Evolutionary conservation across 2,888 invertebrate species (phyloP).

Genomic region (Sinhomidia bicolor): DNA sequence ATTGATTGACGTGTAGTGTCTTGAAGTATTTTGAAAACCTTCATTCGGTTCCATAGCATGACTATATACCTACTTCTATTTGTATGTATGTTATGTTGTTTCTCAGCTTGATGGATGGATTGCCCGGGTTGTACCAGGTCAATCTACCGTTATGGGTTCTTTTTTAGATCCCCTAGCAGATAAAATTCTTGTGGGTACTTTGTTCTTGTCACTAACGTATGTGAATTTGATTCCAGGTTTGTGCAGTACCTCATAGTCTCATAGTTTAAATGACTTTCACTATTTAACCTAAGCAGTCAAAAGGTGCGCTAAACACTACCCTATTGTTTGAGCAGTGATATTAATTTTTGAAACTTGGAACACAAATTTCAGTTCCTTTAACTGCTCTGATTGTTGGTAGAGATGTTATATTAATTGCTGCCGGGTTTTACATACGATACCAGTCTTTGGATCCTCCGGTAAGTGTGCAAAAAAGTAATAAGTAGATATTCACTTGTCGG

Average conservation of each 20-base stretch:
- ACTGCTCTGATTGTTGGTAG: conserved; percentile 92
- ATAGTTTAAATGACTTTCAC: background rate
- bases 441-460: conserved; percentile 94
- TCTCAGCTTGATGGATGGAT: conserved; percentile 96
- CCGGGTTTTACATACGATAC: conserved; percentile 95
- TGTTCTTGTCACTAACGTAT: conserved; percentile 93
- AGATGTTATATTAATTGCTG: conserved; percentile 90
- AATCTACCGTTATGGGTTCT: conserved; percentile 96
- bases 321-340: too few relatives aligned
- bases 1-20: too few relatives aligned
- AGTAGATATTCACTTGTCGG: too few relatives aligned
- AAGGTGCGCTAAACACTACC: too few relatives aligned
- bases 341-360: too few relatives aligned
- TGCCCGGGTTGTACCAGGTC: conserved; percentile 94
- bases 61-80: too few relatives aligned
- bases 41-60: background rate
- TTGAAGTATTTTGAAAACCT: too few relatives aligned
- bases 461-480: conserved; percentile 79
- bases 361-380: conserved; percentile 84
- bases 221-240: conserved; percentile 90
- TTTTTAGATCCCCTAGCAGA: conserved; percentile 98
- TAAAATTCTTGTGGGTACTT: conserved; percentile 94
- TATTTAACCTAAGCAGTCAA: too few relatives aligned
- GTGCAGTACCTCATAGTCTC: background rate
- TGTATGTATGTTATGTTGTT: conserved; percentile 76